Conservation (phyloP, 2,797 vertebrate genomes). For the Chelonia mydas region DNA sequence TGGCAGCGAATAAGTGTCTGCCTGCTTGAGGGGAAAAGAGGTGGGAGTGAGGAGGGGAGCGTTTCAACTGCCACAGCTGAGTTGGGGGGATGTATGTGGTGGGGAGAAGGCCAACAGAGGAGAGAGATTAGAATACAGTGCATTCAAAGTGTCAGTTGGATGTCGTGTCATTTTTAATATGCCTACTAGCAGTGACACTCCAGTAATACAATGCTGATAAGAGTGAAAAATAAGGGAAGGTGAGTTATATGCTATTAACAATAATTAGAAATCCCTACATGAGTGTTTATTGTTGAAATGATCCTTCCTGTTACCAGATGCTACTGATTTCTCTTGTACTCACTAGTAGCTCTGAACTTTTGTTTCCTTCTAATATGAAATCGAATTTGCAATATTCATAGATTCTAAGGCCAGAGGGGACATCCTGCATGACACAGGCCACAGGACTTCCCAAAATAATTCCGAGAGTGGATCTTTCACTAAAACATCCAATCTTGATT, state of each 20-base stretch:
- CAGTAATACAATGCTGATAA: background rate
- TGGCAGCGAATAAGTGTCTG: accelerated
- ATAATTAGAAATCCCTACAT: constrained; percentile 32
- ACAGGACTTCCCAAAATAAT: background rate
- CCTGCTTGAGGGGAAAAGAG: background rate
- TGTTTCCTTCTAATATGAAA: constrained; percentile 29
- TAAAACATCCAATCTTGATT: background rate
- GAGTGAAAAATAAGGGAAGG: constrained; percentile 34
- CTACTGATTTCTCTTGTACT: constrained; percentile 9
- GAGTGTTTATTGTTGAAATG: background rate
- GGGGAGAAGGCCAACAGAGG: background rate
- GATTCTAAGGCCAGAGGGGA: background rate
- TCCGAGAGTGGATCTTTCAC: background rate
- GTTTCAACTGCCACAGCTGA: background rate
- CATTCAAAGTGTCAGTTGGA: background rate
- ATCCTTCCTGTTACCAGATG: constrained; percentile 38
- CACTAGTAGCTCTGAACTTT: constrained; percentile 11
- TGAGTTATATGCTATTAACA: constrained; percentile 32
- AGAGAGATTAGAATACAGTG: background rate
- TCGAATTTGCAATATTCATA: background rate
- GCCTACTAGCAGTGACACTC: constrained; percentile 7
- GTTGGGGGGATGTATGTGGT: accelerated
- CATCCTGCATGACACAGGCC: background rate
- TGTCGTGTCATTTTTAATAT: background rate
- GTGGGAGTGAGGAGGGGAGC: background rate